A percentile compares a stretch with the other conserved stretches of the same genome.
phyloP scores from a whole-genome alignment of 2,888 invertebrate species.

The Conops quadrifasciatus region DNA sequence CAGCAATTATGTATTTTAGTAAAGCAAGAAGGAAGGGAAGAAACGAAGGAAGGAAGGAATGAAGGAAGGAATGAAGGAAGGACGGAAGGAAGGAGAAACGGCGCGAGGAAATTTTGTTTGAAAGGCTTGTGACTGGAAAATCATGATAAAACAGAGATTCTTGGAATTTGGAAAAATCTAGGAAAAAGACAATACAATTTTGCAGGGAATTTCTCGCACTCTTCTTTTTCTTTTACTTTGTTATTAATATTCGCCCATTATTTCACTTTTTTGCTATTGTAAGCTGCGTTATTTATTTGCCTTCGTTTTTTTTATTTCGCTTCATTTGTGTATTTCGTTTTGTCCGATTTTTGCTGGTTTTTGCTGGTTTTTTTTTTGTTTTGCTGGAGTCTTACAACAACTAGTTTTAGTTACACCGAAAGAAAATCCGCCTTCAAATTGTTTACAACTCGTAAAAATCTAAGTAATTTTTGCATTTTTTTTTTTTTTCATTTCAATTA shows the following conservation, averaged over 20 bases:
- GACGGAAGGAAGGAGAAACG: slow-evolving; percentile 12
- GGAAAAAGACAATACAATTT: too few relatives aligned
- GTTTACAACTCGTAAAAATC: slow-evolving; percentile 13
- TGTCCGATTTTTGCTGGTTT: not conserved
- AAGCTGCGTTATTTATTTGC: not conserved
- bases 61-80: not conserved
- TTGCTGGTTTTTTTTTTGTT: not conserved
- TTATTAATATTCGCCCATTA: not conserved
- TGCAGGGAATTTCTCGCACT: too few relatives aligned
- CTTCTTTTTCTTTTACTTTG: not conserved
- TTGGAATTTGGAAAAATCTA: too few relatives aligned
- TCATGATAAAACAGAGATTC: too few relatives aligned
- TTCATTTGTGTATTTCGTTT: not conserved
- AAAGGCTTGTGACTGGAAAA: not conserved
- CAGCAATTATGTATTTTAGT: too few relatives aligned
- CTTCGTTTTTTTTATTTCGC: not conserved
- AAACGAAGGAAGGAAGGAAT: not conserved
- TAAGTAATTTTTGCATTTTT: slow-evolving; percentile 3
- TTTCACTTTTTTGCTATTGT: not conserved
- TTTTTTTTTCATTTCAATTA: not conserved
- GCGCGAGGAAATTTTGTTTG: not conserved
- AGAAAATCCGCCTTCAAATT: not conserved
- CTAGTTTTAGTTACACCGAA: slow-evolving; percentile 16
- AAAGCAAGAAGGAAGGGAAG: too few relatives aligned
- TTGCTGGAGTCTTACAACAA: slow-evolving; percentile 8